phyloP scores from a whole-genome alignment of 2,888 invertebrate genomes.

The Caenorhabditis sp. region DNA sequence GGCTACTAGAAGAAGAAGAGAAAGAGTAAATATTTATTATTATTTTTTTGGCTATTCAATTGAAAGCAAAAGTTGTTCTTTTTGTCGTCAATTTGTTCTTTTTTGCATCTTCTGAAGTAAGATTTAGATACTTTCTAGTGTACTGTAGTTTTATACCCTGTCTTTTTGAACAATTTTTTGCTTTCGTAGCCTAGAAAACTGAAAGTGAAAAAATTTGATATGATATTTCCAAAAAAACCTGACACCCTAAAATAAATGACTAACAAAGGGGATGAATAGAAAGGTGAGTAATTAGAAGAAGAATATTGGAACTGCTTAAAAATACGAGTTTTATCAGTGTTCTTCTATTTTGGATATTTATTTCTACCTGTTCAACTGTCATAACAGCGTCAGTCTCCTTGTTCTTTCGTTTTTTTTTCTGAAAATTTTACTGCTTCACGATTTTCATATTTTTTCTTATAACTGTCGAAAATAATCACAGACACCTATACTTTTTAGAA shows the following conservation, averaged over 20 bases:
- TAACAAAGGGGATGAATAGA: not conserved
- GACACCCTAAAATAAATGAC: not conserved
- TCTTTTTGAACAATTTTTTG: too few relatives aligned
- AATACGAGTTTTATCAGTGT: not conserved
- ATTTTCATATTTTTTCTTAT: too few relatives aligned
- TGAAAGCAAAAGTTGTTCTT: not conserved
- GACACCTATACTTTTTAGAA: too few relatives aligned
- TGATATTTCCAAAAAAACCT: not conserved
- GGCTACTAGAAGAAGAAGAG: not conserved
- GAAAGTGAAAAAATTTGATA: not conserved
- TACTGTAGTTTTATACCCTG: not conserved
- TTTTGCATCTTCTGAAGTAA: not conserved
- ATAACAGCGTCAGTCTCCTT: too few relatives aligned
- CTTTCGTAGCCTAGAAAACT: too few relatives aligned
- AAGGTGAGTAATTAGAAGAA: not conserved
- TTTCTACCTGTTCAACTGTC: too few relatives aligned
- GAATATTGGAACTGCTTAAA: too few relatives aligned
- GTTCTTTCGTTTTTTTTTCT: too few relatives aligned
- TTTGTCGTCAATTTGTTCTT: not conserved
- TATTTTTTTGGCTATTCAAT: not conserved
- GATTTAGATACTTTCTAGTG: not conserved
- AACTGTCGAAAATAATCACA: too few relatives aligned
- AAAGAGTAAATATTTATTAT: slow-evolving; percentile 1
- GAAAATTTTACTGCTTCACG: too few relatives aligned
- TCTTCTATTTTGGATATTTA: not conserved